A percentile compares a stretch with the other conserved stretches of the same genome.
phyloP scores from a whole-genome alignment of 2,797 vertebrate species.

The Smutsia gigantea region DNA sequence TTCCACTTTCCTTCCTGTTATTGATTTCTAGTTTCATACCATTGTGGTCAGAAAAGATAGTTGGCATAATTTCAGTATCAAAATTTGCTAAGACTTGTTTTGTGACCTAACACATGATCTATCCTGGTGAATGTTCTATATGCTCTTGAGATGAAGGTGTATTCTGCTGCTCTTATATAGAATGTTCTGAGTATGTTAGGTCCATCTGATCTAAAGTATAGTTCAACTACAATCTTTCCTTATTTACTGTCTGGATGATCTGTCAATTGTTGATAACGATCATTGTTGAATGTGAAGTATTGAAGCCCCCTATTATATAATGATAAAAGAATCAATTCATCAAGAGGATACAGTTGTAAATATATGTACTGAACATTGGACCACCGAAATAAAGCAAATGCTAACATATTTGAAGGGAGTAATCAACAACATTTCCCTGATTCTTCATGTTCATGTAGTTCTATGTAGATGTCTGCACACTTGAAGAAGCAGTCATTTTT shows the following conservation, averaged over 20 bases:
- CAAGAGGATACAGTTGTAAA: too few relatives aligned
- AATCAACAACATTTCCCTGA: not conserved
- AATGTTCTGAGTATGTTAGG: not conserved
- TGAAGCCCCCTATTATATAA: not conserved
- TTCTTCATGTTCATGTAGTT: not conserved
- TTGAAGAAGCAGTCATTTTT: not conserved
- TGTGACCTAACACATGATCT: not conserved
- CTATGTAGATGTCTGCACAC: not conserved
- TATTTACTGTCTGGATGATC: not conserved
- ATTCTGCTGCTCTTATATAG: not conserved
- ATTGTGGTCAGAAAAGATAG: not conserved
- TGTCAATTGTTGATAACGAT: not conserved
- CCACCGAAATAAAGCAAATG: too few relatives aligned
- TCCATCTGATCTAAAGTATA: not conserved
- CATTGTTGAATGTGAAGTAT: not conserved
- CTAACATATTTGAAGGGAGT: too few relatives aligned
- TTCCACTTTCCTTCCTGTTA: not conserved
- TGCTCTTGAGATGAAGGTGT: not conserved
- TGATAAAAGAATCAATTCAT: too few relatives aligned
- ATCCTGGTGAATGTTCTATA: not conserved
- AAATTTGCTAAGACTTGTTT: not conserved
- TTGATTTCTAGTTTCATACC: not conserved
- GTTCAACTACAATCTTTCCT: not conserved
- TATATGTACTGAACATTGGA: too few relatives aligned
- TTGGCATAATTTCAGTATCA: not conserved